Conservation (phyloP, 2,113 vertebrate genomes). For the Neolamprologus variostigma region DNA sequence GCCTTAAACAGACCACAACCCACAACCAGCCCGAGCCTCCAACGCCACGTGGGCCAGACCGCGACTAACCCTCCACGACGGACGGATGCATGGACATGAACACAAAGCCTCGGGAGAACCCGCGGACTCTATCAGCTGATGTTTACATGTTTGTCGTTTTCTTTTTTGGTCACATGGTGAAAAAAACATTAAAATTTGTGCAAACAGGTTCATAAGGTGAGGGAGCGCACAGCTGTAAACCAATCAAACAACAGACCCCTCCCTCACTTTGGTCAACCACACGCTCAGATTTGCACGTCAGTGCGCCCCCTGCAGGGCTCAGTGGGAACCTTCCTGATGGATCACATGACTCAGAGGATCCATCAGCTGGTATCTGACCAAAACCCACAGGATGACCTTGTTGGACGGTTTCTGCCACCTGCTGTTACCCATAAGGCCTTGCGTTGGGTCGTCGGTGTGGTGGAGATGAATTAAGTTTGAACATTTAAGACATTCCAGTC, state of each 20-base stretch:
- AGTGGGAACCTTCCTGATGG: neutral
- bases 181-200: neutral
- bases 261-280: neutral
- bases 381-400: neutral
- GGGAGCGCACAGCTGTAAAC: neutral
- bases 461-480: neutral
- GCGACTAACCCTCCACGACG: neutral
- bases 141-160: neutral
- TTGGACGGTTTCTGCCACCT: neutral
- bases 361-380: neutral
- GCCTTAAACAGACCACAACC: conserved; percentile 29
- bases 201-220: neutral
- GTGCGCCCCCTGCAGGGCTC: neutral
- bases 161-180: neutral
- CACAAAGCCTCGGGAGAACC: neutral
- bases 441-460: neutral
- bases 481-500: neutral
- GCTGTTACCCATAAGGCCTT: neutral
- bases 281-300: neutral
- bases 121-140: neutral
- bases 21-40: neutral
- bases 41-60: neutral
- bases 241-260: neutral
- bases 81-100: neutral
- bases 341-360: neutral